Evolutionary conservation across 2,113 vertebrate genomes (phyloP), one percentile per base, ranked within the genome.

Genomic region (Corythoichthys haematopterus): DNA sequence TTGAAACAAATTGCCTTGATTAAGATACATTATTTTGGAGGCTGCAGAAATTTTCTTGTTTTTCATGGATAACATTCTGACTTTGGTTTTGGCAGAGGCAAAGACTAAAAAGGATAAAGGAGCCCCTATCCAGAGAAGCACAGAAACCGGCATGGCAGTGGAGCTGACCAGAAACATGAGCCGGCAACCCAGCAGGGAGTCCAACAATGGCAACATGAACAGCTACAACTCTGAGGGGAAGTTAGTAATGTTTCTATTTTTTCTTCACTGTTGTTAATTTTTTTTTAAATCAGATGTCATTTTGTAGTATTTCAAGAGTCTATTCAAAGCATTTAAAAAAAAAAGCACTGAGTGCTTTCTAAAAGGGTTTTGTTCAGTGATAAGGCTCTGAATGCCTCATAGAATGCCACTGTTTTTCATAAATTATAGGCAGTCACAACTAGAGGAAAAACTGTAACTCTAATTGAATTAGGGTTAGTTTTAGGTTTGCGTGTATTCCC

Each of bases 211-310:
- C 86, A 99, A 96, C 90, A 96, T 97, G 88, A 95, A 96, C 88
- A 98, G 97, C 86, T 99, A 93, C 16, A 98, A 93, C 91, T 98
- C 97, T 0, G 97, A 99, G 92, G 96, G 96, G 72, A 98, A 98
- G 97, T 99, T 80, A 94, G 96, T 95, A 66, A 80, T 33, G 4
- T 57, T 11, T 74, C 61, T 36, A 13, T 7, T 16, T 47, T 13
- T 3, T 45, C 53, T 16, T 14, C 46, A 11, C 11, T 9, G 6
- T 14, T 33, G 0, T 28, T 6, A 6, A 16, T 9, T 28, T 28
- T 28, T 28, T 28, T 28, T 28, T 28, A 28, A 28, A 28, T 28
- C 20, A 28, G 20, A 28, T 28, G 20, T 28, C 20, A 28, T 1
- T 28, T 28, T 28, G 20, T 28, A 28, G 20, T 28, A 28, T 28